phyloP scores from a whole-genome alignment of 1,140 invertebrate genomes.

The Drosophila truncata region DNA sequence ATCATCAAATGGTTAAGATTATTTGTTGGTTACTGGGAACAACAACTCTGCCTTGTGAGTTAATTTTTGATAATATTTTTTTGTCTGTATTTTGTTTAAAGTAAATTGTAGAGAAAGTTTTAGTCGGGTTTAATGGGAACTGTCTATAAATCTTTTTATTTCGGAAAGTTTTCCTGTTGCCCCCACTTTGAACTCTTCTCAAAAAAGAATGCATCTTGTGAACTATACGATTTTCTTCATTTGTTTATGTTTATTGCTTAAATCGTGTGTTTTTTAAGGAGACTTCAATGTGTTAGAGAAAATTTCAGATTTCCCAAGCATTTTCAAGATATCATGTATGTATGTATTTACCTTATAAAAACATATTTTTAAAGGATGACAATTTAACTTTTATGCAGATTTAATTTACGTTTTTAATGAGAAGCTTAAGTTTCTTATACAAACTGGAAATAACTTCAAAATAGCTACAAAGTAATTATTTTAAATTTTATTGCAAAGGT shows the following conservation, averaged over 20 bases:
- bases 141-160: neutral
- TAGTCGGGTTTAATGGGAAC: neutral
- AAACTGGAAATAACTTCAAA: neutral
- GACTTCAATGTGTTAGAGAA: neutral
- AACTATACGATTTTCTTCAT: neutral
- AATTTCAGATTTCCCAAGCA: no score
- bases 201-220: neutral
- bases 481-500: neutral
- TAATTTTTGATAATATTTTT: neutral
- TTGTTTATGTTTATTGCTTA: neutral
- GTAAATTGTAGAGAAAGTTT: neutral
- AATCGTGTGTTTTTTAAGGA: neutral
- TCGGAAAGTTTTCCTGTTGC: neutral
- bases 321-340: no score
- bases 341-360: neutral
- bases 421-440: neutral
- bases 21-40: neutral
- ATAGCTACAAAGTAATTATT: neutral
- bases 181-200: neutral
- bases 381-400: neutral
- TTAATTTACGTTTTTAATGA: no score
- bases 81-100: neutral
- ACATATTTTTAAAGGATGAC: neutral
- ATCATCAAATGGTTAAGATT: slow-evolving; percentile 6
- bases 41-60: neutral